Conservation (phyloP, 1,140 invertebrate genomes). For the Oryzaephilus surinamensis region DNA sequence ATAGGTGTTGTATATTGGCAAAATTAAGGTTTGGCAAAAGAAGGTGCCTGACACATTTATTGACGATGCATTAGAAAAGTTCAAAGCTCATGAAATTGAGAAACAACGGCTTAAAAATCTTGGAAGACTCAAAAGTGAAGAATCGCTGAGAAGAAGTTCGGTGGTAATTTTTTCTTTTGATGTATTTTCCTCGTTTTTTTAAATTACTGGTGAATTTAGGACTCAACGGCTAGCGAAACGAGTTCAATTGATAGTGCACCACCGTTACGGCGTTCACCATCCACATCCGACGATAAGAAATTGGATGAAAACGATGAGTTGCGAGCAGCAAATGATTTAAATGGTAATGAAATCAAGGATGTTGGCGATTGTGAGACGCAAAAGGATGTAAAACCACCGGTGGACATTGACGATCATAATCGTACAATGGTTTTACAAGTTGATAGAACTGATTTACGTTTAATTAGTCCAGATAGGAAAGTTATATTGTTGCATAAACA, state of each 20-base stretch:
- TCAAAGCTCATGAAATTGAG: slow-evolving; percentile 61
- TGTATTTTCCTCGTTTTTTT: background rate
- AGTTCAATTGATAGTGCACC: slow-evolving; percentile 5
- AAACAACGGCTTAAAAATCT: slow-evolving; percentile 20
- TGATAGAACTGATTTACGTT: slow-evolving; percentile 71
- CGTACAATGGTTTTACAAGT: slow-evolving; percentile 89
- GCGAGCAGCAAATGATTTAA: no score
- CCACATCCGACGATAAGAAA: background rate
- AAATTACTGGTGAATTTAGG: background rate
- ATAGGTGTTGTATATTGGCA: slow-evolving; percentile 78
- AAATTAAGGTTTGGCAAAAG: slow-evolving; percentile 72
- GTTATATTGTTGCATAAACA: slow-evolving; percentile 76
- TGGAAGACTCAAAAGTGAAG: slow-evolving; percentile 25
- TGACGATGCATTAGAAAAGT: slow-evolving; percentile 79
- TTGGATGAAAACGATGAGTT: background rate
- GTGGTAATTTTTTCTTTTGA: slow-evolving; percentile 10
- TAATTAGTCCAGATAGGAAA: slow-evolving; percentile 88
- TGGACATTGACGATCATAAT: slow-evolving; percentile 56
- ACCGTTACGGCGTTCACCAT: slow-evolving; percentile 11
- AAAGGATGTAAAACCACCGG: slow-evolving; percentile 5
- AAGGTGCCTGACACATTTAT: slow-evolving; percentile 81
- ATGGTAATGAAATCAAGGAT: no score
- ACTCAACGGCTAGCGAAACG: no score
- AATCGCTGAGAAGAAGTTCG: slow-evolving; percentile 22
- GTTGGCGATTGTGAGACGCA: slow-evolving; percentile 4